Conservation (phyloP, 2,888 invertebrate genomes). For the Euproctis similis region DNA sequence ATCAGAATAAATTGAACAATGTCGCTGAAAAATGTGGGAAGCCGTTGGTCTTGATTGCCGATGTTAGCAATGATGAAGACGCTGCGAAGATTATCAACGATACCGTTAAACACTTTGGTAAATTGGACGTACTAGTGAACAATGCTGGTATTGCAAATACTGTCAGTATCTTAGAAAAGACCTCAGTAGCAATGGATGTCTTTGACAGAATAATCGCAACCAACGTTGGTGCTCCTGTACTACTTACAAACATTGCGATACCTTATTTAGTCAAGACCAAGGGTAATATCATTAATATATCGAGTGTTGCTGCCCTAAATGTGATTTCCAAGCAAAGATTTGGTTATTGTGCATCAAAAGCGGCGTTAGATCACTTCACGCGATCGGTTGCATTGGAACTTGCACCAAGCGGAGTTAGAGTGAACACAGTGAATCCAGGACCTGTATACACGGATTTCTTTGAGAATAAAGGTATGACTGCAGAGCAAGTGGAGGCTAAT, state of each 20-base stretch:
- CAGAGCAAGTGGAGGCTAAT: not conserved
- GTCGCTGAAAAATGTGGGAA: conserved; percentile 9
- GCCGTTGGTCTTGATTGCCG: conserved; percentile 8
- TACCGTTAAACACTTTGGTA: conserved; percentile 9
- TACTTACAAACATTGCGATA: conserved; percentile 16
- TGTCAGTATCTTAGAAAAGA: conserved; percentile 3
- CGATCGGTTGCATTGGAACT: conserved; percentile 74
- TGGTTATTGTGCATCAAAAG: conserved; percentile 21
- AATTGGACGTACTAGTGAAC: conserved; percentile 16
- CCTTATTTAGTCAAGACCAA: conserved; percentile 22
- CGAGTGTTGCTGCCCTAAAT: conserved; percentile 10
- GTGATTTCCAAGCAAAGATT: conserved; percentile 2
- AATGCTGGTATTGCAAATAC: conserved; percentile 11
- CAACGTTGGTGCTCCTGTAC: conserved; percentile 13
- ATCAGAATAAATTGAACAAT: conserved; percentile 17
- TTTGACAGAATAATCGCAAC: conserved; percentile 11
- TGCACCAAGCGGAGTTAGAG: conserved; percentile 82
- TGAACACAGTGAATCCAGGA: conserved; percentile 40
- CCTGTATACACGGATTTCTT: conserved; percentile 10
- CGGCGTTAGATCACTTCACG: conserved; percentile 26
- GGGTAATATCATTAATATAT: conserved; percentile 84
- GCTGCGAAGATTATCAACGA: conserved; percentile 7
- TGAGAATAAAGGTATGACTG: conserved; percentile 1
- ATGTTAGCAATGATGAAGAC: conserved; percentile 12
- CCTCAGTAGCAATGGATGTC: conserved; percentile 9